Evolutionary conservation across 2,113 vertebrate genomes (phyloP).

Genomic region (Burhinus bistriatus): DNA sequence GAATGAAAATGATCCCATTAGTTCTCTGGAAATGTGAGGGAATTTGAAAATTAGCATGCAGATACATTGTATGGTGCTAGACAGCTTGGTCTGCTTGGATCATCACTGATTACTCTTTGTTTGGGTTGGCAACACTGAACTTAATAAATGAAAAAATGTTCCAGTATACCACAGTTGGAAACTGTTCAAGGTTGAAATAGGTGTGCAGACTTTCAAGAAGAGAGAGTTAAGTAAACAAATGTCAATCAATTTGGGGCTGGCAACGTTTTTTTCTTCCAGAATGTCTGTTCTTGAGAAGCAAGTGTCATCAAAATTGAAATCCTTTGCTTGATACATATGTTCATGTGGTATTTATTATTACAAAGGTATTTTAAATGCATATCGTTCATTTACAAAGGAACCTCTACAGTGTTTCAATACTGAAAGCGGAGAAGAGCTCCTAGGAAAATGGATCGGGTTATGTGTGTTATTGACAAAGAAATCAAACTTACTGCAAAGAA

Average conservation of each 20-base stretch:
- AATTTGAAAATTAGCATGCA: conserved; percentile 88
- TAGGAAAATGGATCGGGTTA: not conserved
- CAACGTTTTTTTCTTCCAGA: conserved; percentile 65
- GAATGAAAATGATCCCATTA: conserved; percentile 99
- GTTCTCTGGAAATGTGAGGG: conserved; percentile 89
- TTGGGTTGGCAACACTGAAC: conserved; percentile 87
- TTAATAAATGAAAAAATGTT: conserved; percentile 86
- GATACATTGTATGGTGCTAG: conserved; percentile 84
- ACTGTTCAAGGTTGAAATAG: conserved; percentile 87
- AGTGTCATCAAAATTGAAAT: conserved; percentile 77
- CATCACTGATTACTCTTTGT: conserved; percentile 86
- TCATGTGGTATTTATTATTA: conserved; percentile 75
- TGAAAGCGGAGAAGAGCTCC: not conserved
- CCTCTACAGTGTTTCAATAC: not conserved
- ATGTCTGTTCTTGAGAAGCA: conserved; percentile 77
- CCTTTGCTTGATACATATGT: conserved; percentile 71
- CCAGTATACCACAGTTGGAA: conserved; percentile 85
- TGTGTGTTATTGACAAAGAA: not conserved
- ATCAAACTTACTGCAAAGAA: not conserved
- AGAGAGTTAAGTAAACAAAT: conserved; percentile 84
- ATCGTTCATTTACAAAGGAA: conserved; percentile 51
- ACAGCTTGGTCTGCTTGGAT: conserved; percentile 84
- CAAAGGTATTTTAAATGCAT: conserved; percentile 72
- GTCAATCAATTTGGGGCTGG: conserved; percentile 82
- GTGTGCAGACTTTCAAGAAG: conserved; percentile 85